phyloP scores from a whole-genome alignment of 2,888 invertebrate genomes.

The Odontocolon sp. region DNA sequence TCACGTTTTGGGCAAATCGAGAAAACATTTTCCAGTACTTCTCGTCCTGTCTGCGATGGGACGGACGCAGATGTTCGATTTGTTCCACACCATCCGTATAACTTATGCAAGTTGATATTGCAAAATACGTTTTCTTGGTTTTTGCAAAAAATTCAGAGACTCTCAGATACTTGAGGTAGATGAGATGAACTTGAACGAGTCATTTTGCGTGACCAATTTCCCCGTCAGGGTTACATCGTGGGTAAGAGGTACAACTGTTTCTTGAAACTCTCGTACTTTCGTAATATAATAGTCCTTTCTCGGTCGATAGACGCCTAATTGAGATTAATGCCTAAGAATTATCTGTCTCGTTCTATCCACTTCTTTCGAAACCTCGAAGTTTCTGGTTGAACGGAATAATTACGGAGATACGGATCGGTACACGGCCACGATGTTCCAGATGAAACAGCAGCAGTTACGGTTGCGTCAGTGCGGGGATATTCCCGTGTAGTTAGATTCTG shows the following conservation, averaged over 20 bases:
- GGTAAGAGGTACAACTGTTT: constrained; percentile 16
- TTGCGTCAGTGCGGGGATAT: neutral
- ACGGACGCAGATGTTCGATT: constrained; percentile 14
- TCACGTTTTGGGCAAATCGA: neutral
- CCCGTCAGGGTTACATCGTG: neutral
- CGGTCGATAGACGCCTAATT: constrained; percentile 66
- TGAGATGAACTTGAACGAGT: neutral
- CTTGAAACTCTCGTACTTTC: constrained; percentile 22
- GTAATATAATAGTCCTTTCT: constrained; percentile 21
- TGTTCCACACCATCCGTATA: constrained; percentile 30
- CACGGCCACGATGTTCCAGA: constrained; percentile 50
- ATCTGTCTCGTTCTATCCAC: constrained; percentile 31
- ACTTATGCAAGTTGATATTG: constrained; percentile 13
- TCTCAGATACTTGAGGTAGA: neutral
- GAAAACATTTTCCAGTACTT: too few relatives aligned
- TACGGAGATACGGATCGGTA: constrained; percentile 68
- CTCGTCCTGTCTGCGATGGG: neutral
- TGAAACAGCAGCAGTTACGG: neutral
- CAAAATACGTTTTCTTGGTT: neutral
- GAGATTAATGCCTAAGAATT: constrained; percentile 70
- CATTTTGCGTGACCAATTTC: constrained; percentile 29
- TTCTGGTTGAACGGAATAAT: constrained; percentile 70
- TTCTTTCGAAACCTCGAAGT: constrained; percentile 61
- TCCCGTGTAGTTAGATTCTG: constrained; percentile 29
- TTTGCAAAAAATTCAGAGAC: neutral